A percentile compares a stretch with the other conserved stretches of the same genome.
Conservation (phyloP, 2,113 vertebrate species). For the Crotalus tigris region DNA sequence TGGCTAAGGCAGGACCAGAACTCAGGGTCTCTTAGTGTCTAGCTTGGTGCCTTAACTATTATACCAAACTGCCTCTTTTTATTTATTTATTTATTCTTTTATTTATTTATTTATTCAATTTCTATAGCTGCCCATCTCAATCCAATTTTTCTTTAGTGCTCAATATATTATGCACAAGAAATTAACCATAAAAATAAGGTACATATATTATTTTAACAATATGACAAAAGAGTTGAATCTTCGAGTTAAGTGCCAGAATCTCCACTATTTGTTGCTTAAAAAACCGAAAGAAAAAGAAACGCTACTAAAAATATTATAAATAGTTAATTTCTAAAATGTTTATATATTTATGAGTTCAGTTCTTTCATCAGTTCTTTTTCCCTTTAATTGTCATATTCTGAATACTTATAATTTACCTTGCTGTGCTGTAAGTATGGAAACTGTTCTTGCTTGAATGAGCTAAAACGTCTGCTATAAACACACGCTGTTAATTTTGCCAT, state of each 20-base stretch:
- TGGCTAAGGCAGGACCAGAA: background rate
- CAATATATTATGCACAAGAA: too few species aligned
- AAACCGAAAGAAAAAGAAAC: too few species aligned
- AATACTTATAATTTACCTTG: background rate
- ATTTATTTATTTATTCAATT: too few species aligned
- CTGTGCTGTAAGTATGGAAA: background rate
- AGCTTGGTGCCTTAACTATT: background rate
- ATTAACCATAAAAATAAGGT: too few species aligned
- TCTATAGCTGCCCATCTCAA: too few species aligned
- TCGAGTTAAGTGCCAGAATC: too few species aligned
- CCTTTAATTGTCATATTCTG: background rate
- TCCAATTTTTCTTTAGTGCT: too few species aligned
- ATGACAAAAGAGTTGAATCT: too few species aligned
- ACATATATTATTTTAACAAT: too few species aligned
- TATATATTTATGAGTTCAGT: background rate
- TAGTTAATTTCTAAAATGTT: background rate
- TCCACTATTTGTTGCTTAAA: too few species aligned
- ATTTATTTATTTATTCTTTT: too few species aligned
- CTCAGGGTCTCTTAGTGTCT: background rate
- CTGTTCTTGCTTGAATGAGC: background rate
- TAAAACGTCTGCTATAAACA: background rate
- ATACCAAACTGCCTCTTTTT: background rate
- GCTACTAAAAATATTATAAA: background rate
- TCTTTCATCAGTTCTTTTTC: background rate
- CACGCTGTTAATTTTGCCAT: background rate